Evolutionary conservation across 2,888 invertebrate species (phyloP).

Genomic region (Thelaira solivaga): DNA sequence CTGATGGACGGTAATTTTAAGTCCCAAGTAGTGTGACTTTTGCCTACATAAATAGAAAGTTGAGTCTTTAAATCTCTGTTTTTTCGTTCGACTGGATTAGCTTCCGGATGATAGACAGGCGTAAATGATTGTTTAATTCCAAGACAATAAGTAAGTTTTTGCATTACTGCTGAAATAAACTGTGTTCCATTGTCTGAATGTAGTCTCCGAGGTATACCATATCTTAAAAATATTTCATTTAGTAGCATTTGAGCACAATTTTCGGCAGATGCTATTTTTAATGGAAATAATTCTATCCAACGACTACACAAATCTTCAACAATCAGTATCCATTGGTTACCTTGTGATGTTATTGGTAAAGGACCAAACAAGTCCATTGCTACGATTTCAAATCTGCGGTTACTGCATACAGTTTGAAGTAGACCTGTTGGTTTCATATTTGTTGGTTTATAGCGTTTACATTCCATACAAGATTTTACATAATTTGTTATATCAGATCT

Average conservation of each 20-base stretch:
- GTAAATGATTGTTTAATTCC: no score
- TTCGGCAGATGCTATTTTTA: conserved; percentile 27
- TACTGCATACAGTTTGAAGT: conserved; percentile 27
- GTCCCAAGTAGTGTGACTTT: no score
- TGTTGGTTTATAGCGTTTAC: conserved; percentile 23
- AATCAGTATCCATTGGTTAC: conserved; percentile 36
- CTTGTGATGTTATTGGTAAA: neutral
- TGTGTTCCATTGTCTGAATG: conserved; percentile 10
- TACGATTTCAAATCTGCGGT: conserved; percentile 19
- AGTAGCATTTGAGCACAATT: conserved; percentile 15
- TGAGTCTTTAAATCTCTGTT: no score
- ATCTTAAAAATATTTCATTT: conserved; percentile 27
- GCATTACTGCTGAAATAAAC: conserved; percentile 66
- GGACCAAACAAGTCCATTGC: conserved; percentile 26
- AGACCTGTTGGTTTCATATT: conserved; percentile 31
- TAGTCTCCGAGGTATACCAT: conserved; percentile 7
- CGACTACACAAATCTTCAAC: conserved; percentile 65
- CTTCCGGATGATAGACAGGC: no score
- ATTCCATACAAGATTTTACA: no score
- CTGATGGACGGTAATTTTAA: no score
- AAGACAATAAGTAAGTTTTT: no score
- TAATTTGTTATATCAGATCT: no score
- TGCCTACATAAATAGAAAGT: no score
- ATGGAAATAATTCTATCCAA: no score
- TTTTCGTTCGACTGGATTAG: no score